These are phyloP conservation scores for Catocala fraxini DNA, from an alignment of 2,888 invertebrate genomes.

Conservation along the genomic window DNA sequence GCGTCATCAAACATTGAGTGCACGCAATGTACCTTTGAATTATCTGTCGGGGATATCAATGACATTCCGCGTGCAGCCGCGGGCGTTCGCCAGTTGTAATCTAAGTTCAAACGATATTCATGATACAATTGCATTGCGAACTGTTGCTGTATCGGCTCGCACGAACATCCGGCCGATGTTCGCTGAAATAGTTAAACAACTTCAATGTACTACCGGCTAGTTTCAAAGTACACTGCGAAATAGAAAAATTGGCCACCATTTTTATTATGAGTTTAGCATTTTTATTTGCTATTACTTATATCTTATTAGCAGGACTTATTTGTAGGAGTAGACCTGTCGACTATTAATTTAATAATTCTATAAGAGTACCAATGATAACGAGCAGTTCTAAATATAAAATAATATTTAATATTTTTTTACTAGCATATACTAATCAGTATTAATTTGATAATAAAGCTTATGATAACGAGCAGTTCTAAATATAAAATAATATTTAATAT, in stretches of 20 bases:
- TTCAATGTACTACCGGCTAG: slow-evolving; percentile 32
- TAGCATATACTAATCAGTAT: too few relatives aligned
- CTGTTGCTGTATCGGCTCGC: slow-evolving; percentile 39
- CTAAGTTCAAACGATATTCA: slow-evolving; percentile 26
- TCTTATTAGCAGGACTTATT: too few relatives aligned
- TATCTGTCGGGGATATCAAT: background rate
- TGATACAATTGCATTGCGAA: slow-evolving; percentile 36
- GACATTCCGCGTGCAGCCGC: slow-evolving; percentile 1
- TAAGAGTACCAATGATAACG: too few relatives aligned
- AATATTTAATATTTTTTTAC: too few relatives aligned
- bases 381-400: too few relatives aligned
- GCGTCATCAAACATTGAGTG: too few relatives aligned
- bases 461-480: too few relatives aligned
- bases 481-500: too few relatives aligned
- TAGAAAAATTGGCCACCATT: slow-evolving; percentile 14
- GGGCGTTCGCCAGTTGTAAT: slow-evolving; percentile 12
- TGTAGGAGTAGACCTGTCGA: too few relatives aligned
- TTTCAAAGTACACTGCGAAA: slow-evolving; percentile 29
- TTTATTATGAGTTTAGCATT: background rate
- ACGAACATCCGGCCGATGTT: slow-evolving; percentile 34
- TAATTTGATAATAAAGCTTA: too few relatives aligned
- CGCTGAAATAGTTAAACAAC: slow-evolving; percentile 46
- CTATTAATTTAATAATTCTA: too few relatives aligned
- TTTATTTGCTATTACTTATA: too few relatives aligned
- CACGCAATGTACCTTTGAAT: background rate